phyloP scores from a whole-genome alignment of 2,797 vertebrate species.

The Notamacropus eugenii region DNA sequence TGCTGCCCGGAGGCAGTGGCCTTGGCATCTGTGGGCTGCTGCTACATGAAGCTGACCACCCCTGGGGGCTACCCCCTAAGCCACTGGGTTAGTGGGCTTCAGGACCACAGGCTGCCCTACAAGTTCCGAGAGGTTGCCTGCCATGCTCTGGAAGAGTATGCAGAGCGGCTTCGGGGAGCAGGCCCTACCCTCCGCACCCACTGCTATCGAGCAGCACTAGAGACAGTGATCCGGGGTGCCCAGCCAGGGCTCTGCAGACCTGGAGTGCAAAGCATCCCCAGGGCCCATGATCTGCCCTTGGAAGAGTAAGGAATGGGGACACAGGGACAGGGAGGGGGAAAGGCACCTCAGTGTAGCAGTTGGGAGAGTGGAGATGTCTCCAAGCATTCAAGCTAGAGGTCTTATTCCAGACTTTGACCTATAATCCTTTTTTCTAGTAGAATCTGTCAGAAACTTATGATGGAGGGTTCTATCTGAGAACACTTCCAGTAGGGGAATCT shows the following conservation, averaged over 20 bases:
- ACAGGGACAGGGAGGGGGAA: background rate
- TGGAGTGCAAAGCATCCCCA: slow-evolving; percentile 92
- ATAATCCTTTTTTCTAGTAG: background rate
- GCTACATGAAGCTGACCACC: slow-evolving; percentile 95
- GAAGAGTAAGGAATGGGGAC: slow-evolving; percentile 85
- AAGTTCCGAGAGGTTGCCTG: slow-evolving; percentile 93
- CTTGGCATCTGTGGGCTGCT: slow-evolving; percentile 93
- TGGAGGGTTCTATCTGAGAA: background rate
- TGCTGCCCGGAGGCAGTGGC: slow-evolving; percentile 87
- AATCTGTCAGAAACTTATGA: background rate
- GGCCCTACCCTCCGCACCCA: slow-evolving; percentile 86
- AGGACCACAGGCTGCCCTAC: slow-evolving; percentile 91
- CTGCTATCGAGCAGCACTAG: slow-evolving; percentile 92
- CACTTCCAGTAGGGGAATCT: background rate
- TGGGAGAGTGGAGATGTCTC: background rate
- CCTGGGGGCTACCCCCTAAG: slow-evolving; percentile 92
- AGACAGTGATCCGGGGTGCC: slow-evolving; percentile 87
- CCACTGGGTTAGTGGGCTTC: slow-evolving; percentile 86
- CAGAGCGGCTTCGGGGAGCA: slow-evolving; percentile 82
- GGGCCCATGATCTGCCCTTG: slow-evolving; percentile 89
- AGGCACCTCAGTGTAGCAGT: background rate
- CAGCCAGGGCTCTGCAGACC: slow-evolving; percentile 86
- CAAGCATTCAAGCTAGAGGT: background rate
- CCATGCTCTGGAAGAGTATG: slow-evolving; percentile 92
- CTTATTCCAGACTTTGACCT: background rate